Percentiles rank a stretch among this genome's conserved stretches.
These are phyloP conservation scores for Vulpes vulpes DNA, from an alignment of 2,113 vertebrate genomes.

Conservation along the genomic window DNA sequence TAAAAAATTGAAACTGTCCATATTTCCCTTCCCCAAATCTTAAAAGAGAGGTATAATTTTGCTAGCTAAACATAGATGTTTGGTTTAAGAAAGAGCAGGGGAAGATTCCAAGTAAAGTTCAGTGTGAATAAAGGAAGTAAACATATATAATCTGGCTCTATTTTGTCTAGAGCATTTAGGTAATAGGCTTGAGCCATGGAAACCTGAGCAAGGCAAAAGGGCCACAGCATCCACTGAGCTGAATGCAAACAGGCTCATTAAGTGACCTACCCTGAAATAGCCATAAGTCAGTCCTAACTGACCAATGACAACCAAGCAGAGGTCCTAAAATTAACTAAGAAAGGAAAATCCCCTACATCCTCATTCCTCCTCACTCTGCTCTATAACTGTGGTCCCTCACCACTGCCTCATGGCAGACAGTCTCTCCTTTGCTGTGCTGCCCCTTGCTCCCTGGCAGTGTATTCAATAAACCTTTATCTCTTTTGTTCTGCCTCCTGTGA, in stretches of 20 bases:
- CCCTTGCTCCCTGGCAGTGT: background rate
- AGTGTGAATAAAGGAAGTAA: background rate
- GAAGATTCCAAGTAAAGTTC: background rate
- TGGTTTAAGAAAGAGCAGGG: background rate
- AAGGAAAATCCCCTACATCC: background rate
- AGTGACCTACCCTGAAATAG: background rate
- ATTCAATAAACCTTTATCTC: background rate
- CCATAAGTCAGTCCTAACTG: background rate
- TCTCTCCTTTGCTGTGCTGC: background rate
- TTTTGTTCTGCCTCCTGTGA: background rate
- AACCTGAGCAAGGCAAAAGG: background rate
- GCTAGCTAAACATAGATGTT: background rate
- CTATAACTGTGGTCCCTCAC: background rate
- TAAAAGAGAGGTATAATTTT: background rate
- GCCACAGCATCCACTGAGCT: background rate
- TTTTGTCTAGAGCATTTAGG: background rate
- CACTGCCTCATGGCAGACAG: background rate
- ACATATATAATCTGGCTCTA: background rate
- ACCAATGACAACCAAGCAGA: background rate
- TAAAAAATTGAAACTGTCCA: background rate
- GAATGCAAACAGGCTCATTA: background rate
- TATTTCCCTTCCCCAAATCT: background rate
- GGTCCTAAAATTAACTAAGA: background rate
- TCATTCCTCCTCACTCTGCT: background rate
- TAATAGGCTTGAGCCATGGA: background rate